Percentiles rank a stretch among this genome's conserved stretches.
phyloP scores from a whole-genome alignment of 2,797 vertebrate species.

The Lithobates pipiens region DNA sequence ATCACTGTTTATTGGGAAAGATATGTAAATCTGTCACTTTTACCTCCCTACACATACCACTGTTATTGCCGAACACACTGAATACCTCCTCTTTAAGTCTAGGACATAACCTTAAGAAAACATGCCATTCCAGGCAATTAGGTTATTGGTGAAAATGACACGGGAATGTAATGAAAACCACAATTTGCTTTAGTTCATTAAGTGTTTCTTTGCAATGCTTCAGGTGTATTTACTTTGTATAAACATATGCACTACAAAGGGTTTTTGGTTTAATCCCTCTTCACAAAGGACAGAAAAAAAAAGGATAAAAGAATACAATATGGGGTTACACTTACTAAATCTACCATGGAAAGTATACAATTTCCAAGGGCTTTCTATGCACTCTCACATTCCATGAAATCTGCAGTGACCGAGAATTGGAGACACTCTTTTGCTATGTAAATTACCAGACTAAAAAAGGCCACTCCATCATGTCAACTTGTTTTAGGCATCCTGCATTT shows the following conservation, averaged over 20 bases:
- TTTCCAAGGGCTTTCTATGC: slow-evolving; percentile 30
- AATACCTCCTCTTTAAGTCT: not conserved
- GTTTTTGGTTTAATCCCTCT: slow-evolving; percentile 9
- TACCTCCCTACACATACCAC: not conserved
- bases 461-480: not conserved
- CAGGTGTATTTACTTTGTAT: slow-evolving; percentile 48
- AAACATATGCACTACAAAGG: slow-evolving; percentile 36
- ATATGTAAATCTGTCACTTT: not conserved
- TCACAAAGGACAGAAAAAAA: slow-evolving; percentile 38
- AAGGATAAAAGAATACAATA: slow-evolving; percentile 42
- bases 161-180: slow-evolving; percentile 63
- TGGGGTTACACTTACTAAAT: slow-evolving; percentile 50
- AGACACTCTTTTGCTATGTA: slow-evolving; percentile 1
- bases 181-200: slow-evolving; percentile 60
- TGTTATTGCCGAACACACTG: not conserved
- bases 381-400: slow-evolving; percentile 43
- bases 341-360: slow-evolving; percentile 54
- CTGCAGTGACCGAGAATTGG: slow-evolving; percentile 5
- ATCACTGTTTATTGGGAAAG: not conserved
- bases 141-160: slow-evolving; percentile 75
- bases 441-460: slow-evolving; percentile 14
- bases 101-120: slow-evolving; percentile 31
- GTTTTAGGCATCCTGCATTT: not conserved
- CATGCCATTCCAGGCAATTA: slow-evolving; percentile 77
- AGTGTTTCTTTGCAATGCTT: slow-evolving; percentile 42